These are phyloP conservation scores for Austrofundulus limnaeus DNA, from an alignment of 2,113 vertebrate species.

Conservation along the genomic window DNA sequence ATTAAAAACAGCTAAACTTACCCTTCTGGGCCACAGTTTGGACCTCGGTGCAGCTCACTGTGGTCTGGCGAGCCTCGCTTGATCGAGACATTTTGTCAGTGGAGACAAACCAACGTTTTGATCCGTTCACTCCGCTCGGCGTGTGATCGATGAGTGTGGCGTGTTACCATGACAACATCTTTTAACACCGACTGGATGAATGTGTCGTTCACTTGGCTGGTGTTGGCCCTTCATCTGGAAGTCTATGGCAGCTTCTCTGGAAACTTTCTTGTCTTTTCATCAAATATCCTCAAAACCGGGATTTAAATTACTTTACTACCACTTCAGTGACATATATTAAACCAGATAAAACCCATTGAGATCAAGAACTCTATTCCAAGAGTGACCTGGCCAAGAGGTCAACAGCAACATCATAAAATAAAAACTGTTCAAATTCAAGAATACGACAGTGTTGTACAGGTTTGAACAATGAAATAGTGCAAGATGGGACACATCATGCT, in stretches of 20 bases:
- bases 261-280: slow-evolving; percentile 6
- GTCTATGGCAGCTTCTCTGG: slow-evolving; percentile 2
- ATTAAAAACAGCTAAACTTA: not conserved
- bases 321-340: too few relatives aligned
- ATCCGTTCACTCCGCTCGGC: slow-evolving; percentile 9
- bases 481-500: too few relatives aligned
- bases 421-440: too few relatives aligned
- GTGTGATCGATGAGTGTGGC: slow-evolving; percentile 16
- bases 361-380: too few relatives aligned
- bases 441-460: too few relatives aligned
- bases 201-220: slow-evolving; percentile 3
- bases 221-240: not conserved
- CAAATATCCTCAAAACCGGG: not conserved
- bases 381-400: too few relatives aligned
- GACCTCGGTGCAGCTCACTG: slow-evolving; percentile 26
- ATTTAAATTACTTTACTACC: too few relatives aligned
- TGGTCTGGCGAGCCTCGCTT: slow-evolving; percentile 26
- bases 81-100: slow-evolving; percentile 30
- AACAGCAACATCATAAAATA: too few relatives aligned
- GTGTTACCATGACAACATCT: not conserved
- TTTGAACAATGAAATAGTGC: too few relatives aligned
- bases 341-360: too few relatives aligned
- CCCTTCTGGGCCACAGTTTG: not conserved
- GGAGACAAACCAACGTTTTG: slow-evolving; percentile 36
- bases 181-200: not conserved